These are phyloP conservation scores for Peromyscus eremicus DNA, from an alignment of 2,797 vertebrate species.

Conservation along the genomic window DNA sequence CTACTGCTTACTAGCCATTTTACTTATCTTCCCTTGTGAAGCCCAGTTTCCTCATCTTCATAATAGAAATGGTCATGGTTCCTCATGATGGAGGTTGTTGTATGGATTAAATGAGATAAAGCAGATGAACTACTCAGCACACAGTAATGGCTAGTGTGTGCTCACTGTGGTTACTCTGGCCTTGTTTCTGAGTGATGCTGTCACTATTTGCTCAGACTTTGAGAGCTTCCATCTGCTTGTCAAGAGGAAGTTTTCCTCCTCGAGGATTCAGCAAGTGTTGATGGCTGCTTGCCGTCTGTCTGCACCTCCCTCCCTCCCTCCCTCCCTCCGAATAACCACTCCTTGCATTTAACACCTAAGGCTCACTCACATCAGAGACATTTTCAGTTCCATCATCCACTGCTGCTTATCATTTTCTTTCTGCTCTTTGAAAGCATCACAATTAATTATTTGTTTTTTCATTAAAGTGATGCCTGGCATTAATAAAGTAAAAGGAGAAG, in stretches of 20 bases:
- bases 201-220: neutral
- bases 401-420: neutral
- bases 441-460: neutral
- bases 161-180: neutral
- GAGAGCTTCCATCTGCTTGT: neutral
- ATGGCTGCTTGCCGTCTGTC: neutral
- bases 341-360: neutral
- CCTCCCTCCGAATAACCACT: neutral
- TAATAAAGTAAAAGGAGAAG: constrained; percentile 15
- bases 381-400: neutral
- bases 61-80: neutral
- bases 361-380: neutral
- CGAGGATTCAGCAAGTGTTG: constrained; percentile 4
- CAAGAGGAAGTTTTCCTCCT: constrained; percentile 8
- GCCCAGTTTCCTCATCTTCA: neutral
- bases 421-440: constrained; percentile 15
- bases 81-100: neutral
- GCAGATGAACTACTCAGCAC: neutral
- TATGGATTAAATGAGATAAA: neutral
- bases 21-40: neutral
- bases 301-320: too few relatives aligned
- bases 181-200: neutral
- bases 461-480: neutral
- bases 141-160: neutral
- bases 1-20: neutral